A percentile compares a stretch with the other conserved stretches of the same genome.
These are phyloP conservation scores for Myodes glareolus DNA, from an alignment of 2,113 vertebrate species.

Conservation along the genomic window DNA sequence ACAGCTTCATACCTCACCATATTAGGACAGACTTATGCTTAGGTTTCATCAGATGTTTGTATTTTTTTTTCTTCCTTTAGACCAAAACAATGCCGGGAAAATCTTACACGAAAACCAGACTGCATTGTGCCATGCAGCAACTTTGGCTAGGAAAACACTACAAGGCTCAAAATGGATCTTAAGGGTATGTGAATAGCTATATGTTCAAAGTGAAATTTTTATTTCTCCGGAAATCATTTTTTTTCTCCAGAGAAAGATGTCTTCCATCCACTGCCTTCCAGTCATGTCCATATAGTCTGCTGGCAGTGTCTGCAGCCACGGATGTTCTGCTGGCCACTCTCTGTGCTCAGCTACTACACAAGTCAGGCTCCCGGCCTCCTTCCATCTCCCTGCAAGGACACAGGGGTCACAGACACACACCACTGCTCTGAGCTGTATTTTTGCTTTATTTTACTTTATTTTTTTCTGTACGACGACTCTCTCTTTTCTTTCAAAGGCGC, in stretches of 20 bases:
- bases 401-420: not conserved
- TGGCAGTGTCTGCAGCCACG: not conserved
- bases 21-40: slow-evolving; percentile 81
- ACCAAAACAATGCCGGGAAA: slow-evolving; percentile 74
- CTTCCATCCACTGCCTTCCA: not conserved
- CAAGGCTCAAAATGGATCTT: slow-evolving; percentile 51
- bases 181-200: not conserved
- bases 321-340: not conserved
- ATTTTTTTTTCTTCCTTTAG: slow-evolving; percentile 38
- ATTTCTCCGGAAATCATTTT: not conserved
- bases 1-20: slow-evolving; percentile 79
- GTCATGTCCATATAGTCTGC: not conserved
- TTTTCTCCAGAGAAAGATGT: no score
- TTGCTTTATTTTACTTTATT: slow-evolving; percentile 13
- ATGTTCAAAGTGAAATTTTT: slow-evolving; percentile 43
- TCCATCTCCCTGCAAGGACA: no score
- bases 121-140: not conserved
- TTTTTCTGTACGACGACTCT: not conserved
- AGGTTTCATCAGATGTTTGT: slow-evolving; percentile 47
- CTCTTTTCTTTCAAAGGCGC: not conserved
- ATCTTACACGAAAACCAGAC: slow-evolving; percentile 79
- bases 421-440: not conserved
- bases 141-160: slow-evolving; percentile 12
- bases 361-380: not conserved
- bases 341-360: not conserved